These are phyloP conservation scores for Nycticorax nycticorax DNA, from an alignment of 2,113 vertebrate genomes.

Conservation along the genomic window DNA sequence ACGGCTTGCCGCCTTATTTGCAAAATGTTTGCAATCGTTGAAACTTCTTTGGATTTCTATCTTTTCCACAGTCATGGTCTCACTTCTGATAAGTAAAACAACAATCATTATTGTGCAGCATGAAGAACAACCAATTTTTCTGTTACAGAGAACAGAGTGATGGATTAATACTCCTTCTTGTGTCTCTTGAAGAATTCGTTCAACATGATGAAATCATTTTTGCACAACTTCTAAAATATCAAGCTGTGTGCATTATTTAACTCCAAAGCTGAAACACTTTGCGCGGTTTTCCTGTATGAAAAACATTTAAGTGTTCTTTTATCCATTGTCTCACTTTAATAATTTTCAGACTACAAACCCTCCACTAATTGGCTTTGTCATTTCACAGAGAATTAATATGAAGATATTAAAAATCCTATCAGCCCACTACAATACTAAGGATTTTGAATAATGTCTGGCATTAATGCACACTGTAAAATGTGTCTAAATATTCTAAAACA, in stretches of 20 bases:
- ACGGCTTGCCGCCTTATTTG: not conserved
- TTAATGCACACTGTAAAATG: not conserved
- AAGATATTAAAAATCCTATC: not conserved
- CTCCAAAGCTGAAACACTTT: not conserved
- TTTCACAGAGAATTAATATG: not conserved
- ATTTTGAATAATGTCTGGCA: not conserved
- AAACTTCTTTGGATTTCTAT: not conserved
- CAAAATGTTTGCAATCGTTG: not conserved
- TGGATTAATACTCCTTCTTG: not conserved
- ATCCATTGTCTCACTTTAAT: not conserved
- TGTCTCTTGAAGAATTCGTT: not conserved
- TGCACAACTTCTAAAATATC: constrained; percentile 16
- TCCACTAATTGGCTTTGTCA: not conserved
- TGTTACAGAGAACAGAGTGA: not conserved
- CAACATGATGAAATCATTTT: not conserved
- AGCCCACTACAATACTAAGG: not conserved
- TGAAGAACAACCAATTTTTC: not conserved
- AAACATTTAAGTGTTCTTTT: not conserved
- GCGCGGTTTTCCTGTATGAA: not conserved
- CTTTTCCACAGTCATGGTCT: not conserved
- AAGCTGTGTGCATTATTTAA: not conserved
- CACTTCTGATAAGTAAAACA: not conserved
- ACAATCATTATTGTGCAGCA: not conserved
- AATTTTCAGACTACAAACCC: not conserved
- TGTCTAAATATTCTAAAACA: not conserved